Base-by-base conservation (phyloP, 2,888 invertebrate genomes). In the Schizotus pectinicornis region DNA sequence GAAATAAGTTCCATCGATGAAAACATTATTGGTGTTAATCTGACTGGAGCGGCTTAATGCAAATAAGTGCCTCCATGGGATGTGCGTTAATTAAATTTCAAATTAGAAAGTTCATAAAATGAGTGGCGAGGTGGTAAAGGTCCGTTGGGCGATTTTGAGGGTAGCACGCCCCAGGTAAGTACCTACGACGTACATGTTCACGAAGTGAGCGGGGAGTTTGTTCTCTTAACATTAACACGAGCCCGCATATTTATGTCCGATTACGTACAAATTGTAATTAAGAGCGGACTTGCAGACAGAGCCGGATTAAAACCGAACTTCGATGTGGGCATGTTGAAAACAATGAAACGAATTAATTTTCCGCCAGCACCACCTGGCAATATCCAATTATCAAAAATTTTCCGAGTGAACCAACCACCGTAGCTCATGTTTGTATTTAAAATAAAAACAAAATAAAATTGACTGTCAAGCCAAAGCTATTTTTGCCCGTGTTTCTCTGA, bases 221-320 rank as follows among this genome's bases (percentile, higher is more conserved):
- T 22, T 22, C 22, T 22, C 22, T 22, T 22, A 5, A 22, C 22
- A 5, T 22, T 22, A 22, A 22, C 22, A 22, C 22, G 22, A 22
- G 22, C 22, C 22, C 22, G 22, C 22, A 22, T 22, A 22, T 22
- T 22, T 22, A 31, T 53, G 46, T 14, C 38, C 34, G 38, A 50
- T 53, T 54, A 54, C 31, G 48, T 54, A 35, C 54, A 54, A 54
- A 54, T 54, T 54, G 47, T 54, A 54, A 54, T 54, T 54, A 54
- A 54, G 41, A 12, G 22, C 39, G 12, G 45, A 46, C 33, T 48
- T 48, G 47, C 46, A 22, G 22, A 5, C 22, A 22, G 34, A 54
- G 34, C 41, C 39, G 31, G 41, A 32, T n/a, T 48, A 47, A 54
- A 42, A 47, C 41, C 47, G 34, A 54, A 54, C 54, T 54, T 48